Percentiles rank a stretch among this genome's conserved stretches.
phyloP scores from a whole-genome alignment of 1,140 invertebrate species.

The Aphaenogaster rudis region DNA sequence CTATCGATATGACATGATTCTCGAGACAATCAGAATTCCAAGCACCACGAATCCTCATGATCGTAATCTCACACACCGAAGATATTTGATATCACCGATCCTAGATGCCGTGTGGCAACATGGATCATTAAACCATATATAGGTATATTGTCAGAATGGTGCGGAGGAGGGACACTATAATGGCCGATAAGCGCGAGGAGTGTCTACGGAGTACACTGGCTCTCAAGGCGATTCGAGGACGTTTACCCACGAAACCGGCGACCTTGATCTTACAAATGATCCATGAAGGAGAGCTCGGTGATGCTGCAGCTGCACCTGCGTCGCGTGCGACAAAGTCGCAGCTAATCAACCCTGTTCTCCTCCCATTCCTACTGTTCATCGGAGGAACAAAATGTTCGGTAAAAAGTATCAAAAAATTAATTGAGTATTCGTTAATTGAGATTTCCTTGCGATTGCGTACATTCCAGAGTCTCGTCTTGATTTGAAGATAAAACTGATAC shows the following conservation, averaged over 20 bases:
- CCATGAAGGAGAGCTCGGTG: constrained; percentile 42
- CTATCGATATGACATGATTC: not conserved
- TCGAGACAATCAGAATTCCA: not conserved
- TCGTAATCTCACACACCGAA: not conserved
- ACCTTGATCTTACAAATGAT: constrained; percentile 80
- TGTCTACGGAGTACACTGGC: constrained; percentile 54
- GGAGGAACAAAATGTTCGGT: not conserved
- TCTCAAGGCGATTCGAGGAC: constrained; percentile 83
- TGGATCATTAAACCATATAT: constrained; percentile 50
- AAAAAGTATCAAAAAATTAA: constrained; percentile 23
- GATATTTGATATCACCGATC: not conserved
- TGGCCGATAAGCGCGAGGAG: constrained; percentile 66
- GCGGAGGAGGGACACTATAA: constrained; percentile 66
- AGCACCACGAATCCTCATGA: not conserved
- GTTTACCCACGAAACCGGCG: constrained; percentile 81
- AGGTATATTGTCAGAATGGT: constrained; percentile 46
- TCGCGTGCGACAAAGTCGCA: constrained; percentile 50
- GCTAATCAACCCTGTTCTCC: constrained; percentile 22
- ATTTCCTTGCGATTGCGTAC: not conserved
- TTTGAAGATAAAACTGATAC: not conserved
- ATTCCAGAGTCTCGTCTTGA: not conserved
- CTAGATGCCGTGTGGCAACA: constrained; percentile 6
- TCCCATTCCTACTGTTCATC: not conserved
- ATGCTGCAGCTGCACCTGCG: constrained; percentile 59
- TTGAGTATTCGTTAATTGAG: not conserved